Conservation (phyloP, 1,140 invertebrate species). For the Ceratoteleas bidentatus region DNA sequence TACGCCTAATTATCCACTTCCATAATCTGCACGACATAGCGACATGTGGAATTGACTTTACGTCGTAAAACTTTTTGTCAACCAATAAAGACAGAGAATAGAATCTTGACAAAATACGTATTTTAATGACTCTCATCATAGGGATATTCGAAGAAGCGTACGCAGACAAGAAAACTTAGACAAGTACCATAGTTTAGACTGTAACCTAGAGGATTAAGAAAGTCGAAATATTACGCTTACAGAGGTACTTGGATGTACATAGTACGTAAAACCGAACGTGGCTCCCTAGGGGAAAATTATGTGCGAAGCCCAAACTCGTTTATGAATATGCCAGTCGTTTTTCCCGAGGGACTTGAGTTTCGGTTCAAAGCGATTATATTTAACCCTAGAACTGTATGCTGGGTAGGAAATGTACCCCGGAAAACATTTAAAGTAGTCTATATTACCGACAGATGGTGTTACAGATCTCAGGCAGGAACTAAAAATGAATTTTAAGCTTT, state of each 20-base stretch:
- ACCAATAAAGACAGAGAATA: neutral
- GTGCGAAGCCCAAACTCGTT: neutral
- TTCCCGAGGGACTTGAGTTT: too few species aligned
- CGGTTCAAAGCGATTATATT: too few species aligned
- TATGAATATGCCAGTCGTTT: too few species aligned
- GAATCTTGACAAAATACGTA: conserved; percentile 31
- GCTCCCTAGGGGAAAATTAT: neutral
- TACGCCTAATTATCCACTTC: conserved; percentile 37
- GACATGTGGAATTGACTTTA: conserved; percentile 38
- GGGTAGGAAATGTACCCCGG: conserved; percentile 20
- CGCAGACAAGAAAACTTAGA: conserved; percentile 9
- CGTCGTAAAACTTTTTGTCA: conserved; percentile 29
- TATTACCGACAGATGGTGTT: too few species aligned
- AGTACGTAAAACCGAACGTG: conserved; percentile 29
- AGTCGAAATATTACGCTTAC: conserved; percentile 77
- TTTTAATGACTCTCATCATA: conserved; percentile 36
- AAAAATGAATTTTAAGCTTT: too few species aligned
- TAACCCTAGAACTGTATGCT: too few species aligned
- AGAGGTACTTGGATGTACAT: conserved; percentile 55
- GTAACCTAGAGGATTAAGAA: conserved; percentile 60
- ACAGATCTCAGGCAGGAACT: too few species aligned
- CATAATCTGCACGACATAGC: conserved; percentile 29
- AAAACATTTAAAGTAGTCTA: too few species aligned
- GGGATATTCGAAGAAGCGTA: conserved; percentile 9
- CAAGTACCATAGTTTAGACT: conserved; percentile 25